Percentiles rank a stretch among this genome's conserved stretches.
These are phyloP conservation scores for Herpailurus yagouaroundi DNA, from an alignment of 2,113 vertebrate genomes.

Conservation along the genomic window DNA sequence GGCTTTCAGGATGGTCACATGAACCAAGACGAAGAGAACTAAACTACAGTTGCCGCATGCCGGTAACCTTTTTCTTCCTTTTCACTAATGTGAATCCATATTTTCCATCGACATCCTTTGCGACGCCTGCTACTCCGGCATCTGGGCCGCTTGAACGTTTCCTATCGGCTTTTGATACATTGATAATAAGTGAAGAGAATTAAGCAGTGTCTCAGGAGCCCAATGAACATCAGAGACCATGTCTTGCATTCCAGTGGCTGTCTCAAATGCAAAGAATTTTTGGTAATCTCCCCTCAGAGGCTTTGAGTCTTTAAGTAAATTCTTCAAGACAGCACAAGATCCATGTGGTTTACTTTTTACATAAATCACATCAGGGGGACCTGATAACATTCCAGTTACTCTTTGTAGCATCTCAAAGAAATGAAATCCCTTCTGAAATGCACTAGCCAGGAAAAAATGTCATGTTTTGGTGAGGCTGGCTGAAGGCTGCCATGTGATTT, in stretches of 20 bases:
- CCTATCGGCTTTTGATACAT: neutral
- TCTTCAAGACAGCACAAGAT: slow-evolving; percentile 44
- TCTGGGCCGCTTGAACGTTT: neutral
- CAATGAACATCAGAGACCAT: neutral
- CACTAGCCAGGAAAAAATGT: neutral
- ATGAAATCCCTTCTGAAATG: neutral
- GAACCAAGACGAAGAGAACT: neutral
- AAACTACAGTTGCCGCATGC: neutral
- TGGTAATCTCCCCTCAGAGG: neutral
- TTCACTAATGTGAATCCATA: neutral
- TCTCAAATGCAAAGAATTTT: slow-evolving; percentile 37
- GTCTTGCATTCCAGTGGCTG: neutral
- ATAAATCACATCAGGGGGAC: neutral
- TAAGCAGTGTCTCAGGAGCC: neutral
- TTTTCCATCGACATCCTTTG: neutral
- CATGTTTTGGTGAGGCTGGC: neutral
- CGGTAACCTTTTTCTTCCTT: neutral
- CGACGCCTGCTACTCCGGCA: neutral
- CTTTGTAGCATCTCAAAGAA: neutral
- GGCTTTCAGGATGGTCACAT: neutral
- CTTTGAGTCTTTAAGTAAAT: slow-evolving; percentile 56
- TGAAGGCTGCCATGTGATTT: neutral
- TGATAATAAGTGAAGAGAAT: neutral
- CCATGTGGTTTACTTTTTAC: neutral
- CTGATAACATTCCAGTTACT: neutral